phyloP scores from a whole-genome alignment of 2,888 invertebrate species.

The Agrotis clavis region DNA sequence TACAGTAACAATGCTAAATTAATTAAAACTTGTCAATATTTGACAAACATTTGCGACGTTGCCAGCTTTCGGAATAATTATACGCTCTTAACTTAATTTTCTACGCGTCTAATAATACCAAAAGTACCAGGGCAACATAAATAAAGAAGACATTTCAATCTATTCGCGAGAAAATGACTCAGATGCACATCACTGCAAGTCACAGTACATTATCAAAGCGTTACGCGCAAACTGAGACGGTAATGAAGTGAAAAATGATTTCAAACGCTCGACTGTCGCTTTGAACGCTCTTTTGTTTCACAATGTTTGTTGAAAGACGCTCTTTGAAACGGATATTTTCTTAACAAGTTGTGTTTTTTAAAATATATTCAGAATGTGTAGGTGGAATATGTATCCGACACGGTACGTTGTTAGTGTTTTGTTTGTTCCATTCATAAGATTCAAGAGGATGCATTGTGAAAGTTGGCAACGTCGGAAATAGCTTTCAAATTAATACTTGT shows the following conservation, averaged over 20 bases:
- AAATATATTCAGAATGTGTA: constrained; percentile 37
- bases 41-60: too few relatives aligned
- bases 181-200: constrained; percentile 62
- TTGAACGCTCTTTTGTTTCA: constrained; percentile 59
- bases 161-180: constrained; percentile 61
- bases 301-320: constrained; percentile 61
- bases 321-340: constrained; percentile 67
- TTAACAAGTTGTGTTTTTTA: constrained; percentile 51
- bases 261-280: constrained; percentile 66
- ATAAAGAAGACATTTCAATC: constrained; percentile 50
- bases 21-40: too few relatives aligned
- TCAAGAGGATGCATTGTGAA: background rate
- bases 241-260: constrained; percentile 79
- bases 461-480: too few relatives aligned
- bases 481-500: too few relatives aligned
- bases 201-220: constrained; percentile 70
- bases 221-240: constrained; percentile 69
- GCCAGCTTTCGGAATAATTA: too few relatives aligned
- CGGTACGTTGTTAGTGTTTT: constrained; percentile 20
- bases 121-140: constrained; percentile 42
- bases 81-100: too few relatives aligned
- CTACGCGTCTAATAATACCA: constrained; percentile 19
- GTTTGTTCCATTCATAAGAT: constrained; percentile 3
- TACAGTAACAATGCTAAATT: too few relatives aligned
- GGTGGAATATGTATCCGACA: constrained; percentile 12